These are phyloP conservation scores for Urophycis tenuis DNA, from an alignment of 2,797 vertebrate genomes.

Conservation along the genomic window DNA sequence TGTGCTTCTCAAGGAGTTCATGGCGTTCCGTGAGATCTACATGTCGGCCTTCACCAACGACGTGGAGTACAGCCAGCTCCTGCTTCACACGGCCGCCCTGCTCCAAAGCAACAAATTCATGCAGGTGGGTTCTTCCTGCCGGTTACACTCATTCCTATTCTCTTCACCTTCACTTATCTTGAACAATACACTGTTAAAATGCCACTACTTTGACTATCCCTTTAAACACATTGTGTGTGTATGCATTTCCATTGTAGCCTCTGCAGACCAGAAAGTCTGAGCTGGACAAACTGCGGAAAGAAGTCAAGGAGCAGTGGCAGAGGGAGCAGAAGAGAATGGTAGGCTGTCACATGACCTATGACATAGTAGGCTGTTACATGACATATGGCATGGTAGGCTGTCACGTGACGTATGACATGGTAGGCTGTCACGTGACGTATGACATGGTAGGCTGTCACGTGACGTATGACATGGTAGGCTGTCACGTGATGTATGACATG, in stretches of 20 bases:
- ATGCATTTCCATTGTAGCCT: slow-evolving; percentile 69
- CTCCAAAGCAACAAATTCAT: slow-evolving; percentile 95
- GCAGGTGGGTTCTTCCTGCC: slow-evolving; percentile 71
- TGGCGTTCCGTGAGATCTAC: slow-evolving; percentile 92
- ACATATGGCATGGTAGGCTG: too few relatives aligned
- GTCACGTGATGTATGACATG: too few relatives aligned
- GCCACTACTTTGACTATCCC: neutral
- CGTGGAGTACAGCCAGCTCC: slow-evolving; percentile 82
- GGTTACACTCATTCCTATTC: neutral
- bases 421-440: too few relatives aligned
- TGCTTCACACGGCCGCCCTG: slow-evolving; percentile 82
- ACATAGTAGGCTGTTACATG: too few relatives aligned
- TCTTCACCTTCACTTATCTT: neutral
- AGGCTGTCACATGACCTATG: too few relatives aligned
- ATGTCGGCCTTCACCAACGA: slow-evolving; percentile 86
- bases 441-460: too few relatives aligned
- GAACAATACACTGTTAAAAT: neutral
- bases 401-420: too few relatives aligned
- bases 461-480: too few relatives aligned
- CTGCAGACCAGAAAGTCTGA: slow-evolving; percentile 88
- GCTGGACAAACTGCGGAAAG: slow-evolving; percentile 92
- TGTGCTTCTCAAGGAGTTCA: slow-evolving; percentile 75
- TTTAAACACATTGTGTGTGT: neutral
- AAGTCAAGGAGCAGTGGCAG: slow-evolving; percentile 98
- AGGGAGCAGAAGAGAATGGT: slow-evolving; percentile 96